Conservation (phyloP, 1,140 invertebrate genomes). For the Drosophila erecta region DNA sequence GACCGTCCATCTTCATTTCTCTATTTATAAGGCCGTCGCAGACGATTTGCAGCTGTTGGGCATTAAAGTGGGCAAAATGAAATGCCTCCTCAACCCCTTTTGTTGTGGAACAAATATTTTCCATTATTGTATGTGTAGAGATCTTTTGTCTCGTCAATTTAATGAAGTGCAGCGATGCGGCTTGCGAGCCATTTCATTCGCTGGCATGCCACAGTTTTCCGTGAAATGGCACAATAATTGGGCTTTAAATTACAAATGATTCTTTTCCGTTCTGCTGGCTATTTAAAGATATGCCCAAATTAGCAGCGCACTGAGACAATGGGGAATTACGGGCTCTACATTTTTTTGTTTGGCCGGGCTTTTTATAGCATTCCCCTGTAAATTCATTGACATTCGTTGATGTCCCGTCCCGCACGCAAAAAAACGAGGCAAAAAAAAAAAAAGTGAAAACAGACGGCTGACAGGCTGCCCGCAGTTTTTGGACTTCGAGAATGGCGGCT, state of each 20-base stretch:
- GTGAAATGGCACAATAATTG: slow-evolving; percentile 19
- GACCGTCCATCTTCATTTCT: slow-evolving; percentile 38
- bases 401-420: slow-evolving; percentile 7
- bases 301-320: slow-evolving; percentile 40
- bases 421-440: not conserved
- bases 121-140: slow-evolving; percentile 30
- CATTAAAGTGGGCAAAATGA: slow-evolving; percentile 13
- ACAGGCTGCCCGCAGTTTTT: slow-evolving; percentile 19
- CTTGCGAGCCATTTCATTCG: slow-evolving; percentile 8
- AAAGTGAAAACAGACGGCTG: slow-evolving; percentile 15
- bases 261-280: not conserved
- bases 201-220: slow-evolving; percentile 5
- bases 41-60: slow-evolving; percentile 30
- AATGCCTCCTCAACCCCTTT: not conserved
- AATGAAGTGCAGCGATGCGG: slow-evolving; percentile 40
- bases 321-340: slow-evolving; percentile 39
- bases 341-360: not conserved
- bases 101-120: slow-evolving; percentile 26
- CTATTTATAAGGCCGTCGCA: slow-evolving; percentile 39
- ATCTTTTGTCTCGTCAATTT: slow-evolving; percentile 31
- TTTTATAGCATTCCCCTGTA: slow-evolving; percentile 53
- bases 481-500: slow-evolving; percentile 18
- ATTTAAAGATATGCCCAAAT: slow-evolving; percentile 45
- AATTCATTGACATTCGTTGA: slow-evolving; percentile 49
- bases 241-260: slow-evolving; percentile 5